Evolutionary conservation across 1,140 invertebrate species (phyloP).

Genomic region (Phymorhynchus buccinoides): DNA sequence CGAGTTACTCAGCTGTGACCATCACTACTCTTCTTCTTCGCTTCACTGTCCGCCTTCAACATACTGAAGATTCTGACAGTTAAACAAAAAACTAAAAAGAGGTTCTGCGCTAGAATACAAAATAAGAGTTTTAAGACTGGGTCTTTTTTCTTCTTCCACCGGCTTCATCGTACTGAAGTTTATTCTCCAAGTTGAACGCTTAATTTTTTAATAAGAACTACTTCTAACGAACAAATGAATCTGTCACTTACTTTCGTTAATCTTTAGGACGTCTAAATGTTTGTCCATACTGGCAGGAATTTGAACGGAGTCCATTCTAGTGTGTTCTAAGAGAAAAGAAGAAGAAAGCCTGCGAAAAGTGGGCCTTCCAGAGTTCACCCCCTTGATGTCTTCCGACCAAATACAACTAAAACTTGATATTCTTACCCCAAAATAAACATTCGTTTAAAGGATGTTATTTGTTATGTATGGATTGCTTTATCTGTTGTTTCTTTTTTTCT

Average conservation of each 20-base stretch:
- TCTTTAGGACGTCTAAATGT: slow-evolving; percentile 10
- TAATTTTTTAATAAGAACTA: not conserved
- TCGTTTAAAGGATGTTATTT: not conserved
- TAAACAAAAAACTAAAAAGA: too few relatives aligned
- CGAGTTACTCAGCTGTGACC: too few relatives aligned
- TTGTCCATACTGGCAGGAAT: slow-evolving; percentile 26
- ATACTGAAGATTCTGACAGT: too few relatives aligned
- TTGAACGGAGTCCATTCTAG: not conserved
- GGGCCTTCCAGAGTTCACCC: not conserved
- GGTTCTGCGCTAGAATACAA: not conserved
- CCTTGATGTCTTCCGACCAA: not conserved
- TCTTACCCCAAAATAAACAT: not conserved
- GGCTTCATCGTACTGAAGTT: not conserved
- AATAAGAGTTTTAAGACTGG: too few relatives aligned
- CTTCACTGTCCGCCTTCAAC: too few relatives aligned
- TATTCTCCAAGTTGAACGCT: not conserved
- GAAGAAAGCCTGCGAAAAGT: not conserved
- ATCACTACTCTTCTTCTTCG: too few relatives aligned
- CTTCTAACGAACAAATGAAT: not conserved
- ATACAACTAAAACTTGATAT: not conserved
- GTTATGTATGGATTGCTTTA: too few relatives aligned
- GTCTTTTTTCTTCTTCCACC: not conserved
- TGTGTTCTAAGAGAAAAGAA: not conserved
- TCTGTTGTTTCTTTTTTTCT: too few relatives aligned
- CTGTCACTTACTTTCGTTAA: not conserved